Percentiles rank a stretch among this genome's conserved stretches.
Evolutionary conservation across 2,113 vertebrate genomes (phyloP).

Genomic region (Dicrurus megarhynchus): DNA sequence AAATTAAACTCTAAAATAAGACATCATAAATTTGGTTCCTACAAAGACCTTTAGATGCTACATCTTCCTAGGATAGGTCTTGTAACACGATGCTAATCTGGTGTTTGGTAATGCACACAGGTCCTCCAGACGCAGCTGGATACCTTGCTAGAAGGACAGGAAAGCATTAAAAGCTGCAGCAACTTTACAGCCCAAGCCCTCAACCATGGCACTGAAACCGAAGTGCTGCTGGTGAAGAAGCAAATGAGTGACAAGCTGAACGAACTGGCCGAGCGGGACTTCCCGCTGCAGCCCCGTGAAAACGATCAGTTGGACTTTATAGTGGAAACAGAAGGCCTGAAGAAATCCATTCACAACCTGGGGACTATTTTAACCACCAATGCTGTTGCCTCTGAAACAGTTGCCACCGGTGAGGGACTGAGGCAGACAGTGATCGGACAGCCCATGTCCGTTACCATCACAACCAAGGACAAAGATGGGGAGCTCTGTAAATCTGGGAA

Average conservation of each 20-base stretch:
- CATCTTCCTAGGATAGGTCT: background rate
- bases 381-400: constrained; percentile 90
- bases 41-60: background rate
- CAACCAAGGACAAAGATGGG: constrained; percentile 94
- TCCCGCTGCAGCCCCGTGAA: constrained; percentile 89
- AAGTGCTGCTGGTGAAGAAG: constrained; percentile 95
- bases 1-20: background rate
- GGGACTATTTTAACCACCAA: constrained; percentile 93
- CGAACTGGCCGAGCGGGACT: constrained; percentile 84
- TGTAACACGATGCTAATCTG: background rate
- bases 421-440: constrained; percentile 89
- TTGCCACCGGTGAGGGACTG: constrained; percentile 91
- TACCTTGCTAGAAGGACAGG: constrained; percentile 88
- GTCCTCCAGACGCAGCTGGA: constrained; percentile 94
- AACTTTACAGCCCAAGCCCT: constrained; percentile 93
- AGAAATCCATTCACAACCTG: constrained; percentile 95
- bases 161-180: constrained; percentile 92
- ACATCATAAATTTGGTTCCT: background rate
- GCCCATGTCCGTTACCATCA: constrained; percentile 89
- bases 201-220: constrained; percentile 89
- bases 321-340: constrained; percentile 91
- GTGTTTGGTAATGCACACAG: constrained; percentile 58
- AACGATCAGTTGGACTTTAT: constrained; percentile 93
- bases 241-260: constrained; percentile 93
- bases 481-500: constrained; percentile 94